Evolutionary conservation across 2,113 vertebrate genomes (phyloP).

Genomic region (Ictalurus punctatus): DNA sequence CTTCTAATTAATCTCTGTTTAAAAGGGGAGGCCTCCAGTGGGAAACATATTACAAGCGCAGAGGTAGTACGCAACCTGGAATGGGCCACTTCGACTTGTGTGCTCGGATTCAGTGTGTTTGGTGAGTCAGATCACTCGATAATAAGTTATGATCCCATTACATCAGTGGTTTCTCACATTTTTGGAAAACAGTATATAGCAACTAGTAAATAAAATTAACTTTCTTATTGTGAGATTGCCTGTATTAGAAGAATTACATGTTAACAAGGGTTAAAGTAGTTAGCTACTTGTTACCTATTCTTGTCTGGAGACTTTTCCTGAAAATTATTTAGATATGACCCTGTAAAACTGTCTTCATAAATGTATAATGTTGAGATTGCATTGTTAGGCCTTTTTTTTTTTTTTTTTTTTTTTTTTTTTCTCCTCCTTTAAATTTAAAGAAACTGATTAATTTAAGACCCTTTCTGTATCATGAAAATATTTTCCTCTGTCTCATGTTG

Average conservation of each 20-base stretch:
- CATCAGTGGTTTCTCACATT: constrained; percentile 1
- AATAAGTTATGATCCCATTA: neutral
- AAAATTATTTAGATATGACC: neutral
- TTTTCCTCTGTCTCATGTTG: constrained; percentile 15
- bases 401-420: neutral
- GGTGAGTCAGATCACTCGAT: constrained; percentile 67
- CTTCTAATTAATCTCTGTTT: constrained; percentile 14
- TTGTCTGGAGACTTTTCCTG: neutral
- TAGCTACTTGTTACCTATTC: neutral
- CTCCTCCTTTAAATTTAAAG: too few relatives aligned
- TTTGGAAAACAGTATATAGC: constrained; percentile 5
- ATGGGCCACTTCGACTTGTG: constrained; percentile 83
- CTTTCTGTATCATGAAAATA: constrained; percentile 30
- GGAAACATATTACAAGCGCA: constrained; percentile 83
- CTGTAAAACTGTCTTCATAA: neutral
- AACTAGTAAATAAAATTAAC: neutral
- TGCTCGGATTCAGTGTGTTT: constrained; percentile 81
- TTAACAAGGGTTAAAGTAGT: neutral
- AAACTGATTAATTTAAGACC: neutral
- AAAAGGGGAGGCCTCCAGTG: constrained; percentile 78
- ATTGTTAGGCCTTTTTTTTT: neutral
- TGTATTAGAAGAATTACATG: neutral
- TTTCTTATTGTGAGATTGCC: neutral
- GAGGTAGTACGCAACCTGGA: constrained; percentile 79
- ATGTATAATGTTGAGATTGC: neutral